Evolutionary conservation across 1,140 invertebrate species (phyloP), one percentile per base, ranked within the genome.

Genomic region (Anagrus nilaparvatae): DNA sequence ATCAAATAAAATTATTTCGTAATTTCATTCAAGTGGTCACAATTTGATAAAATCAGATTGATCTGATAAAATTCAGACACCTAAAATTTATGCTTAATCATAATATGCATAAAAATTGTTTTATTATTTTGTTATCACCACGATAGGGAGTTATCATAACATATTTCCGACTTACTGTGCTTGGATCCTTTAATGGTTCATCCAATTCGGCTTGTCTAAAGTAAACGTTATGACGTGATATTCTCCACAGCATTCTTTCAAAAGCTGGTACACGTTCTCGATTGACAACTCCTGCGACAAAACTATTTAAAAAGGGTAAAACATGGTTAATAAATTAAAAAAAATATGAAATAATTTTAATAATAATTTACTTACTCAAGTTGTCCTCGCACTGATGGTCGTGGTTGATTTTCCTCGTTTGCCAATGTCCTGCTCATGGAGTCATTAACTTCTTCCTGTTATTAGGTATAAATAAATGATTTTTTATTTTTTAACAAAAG

Each of bases 171-270:
- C 27, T 9, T 71, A 91, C 89, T 38, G 88, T 87, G 13, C 78
- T 73, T 5, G 91, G 89, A 70, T 97, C 94, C 61, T 94, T 91
- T 2, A 98, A 60, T 0, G 88, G 80, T 35, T 81, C 76, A 33
- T 89, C 84, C 33, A 93, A 77, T 52, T 90, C 87, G n/a, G 87
- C 83, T 53, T 90, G 84, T 33, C 89, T 76, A 6, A 98, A 65
- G 62, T 97, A 97, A 14, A 87, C 83, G 60, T 87, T 87, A 33
- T 84, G 94, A 52, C 93, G 77, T 29, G 92, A 97, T 18, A 94
- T 93, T 51, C 94, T 77, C 94, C 94, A 98, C 47, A 99, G 59
- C 84, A 98, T 93, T 39, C 93, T 75, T 62, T 99, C 95, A 70
- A 99, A 98, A 12, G 83, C 86, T 12, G 91, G 89, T 32, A 98